Conservation (phyloP, 2,113 vertebrate genomes). For the Trichomycterus rosablanca region DNA sequence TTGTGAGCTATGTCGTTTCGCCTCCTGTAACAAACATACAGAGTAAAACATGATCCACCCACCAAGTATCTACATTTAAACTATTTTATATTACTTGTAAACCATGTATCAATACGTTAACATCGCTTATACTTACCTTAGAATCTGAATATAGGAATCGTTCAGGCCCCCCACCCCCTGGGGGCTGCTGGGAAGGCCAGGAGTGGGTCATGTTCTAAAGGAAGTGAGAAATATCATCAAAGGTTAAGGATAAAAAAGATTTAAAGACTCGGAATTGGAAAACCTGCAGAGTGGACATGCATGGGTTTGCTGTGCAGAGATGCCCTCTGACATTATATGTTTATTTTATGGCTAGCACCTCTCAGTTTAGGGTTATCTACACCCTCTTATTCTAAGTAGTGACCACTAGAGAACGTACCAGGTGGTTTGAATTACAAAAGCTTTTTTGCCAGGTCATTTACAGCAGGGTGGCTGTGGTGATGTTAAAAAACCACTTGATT, state of each 20-base stretch:
- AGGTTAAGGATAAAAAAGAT: constrained; percentile 49
- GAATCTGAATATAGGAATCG: constrained; percentile 76
- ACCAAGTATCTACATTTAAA: constrained; percentile 2
- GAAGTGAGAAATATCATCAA: constrained; percentile 48
- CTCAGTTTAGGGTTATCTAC: neutral
- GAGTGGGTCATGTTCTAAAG: constrained; percentile 89
- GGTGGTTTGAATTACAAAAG: constrained; percentile 12
- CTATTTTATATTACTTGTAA: constrained; percentile 2
- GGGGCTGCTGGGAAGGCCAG: constrained; percentile 82
- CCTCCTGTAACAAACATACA: constrained; percentile 66
- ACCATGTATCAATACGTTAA: constrained; percentile 1
- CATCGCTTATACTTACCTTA: constrained; percentile 69
- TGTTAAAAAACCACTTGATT: neutral
- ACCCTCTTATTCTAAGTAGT: constrained; percentile 3
- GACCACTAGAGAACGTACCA: constrained; percentile 29
- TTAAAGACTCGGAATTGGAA: neutral
- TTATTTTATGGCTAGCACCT: neutral
- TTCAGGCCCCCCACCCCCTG: constrained; percentile 75
- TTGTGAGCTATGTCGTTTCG: constrained; percentile 70
- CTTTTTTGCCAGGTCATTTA: neutral
- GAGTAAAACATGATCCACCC: constrained; percentile 14
- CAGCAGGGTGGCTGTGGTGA: neutral
- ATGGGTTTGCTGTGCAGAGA: neutral
- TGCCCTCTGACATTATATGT: constrained; percentile 2
- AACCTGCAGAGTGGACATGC: constrained; percentile 2